phyloP scores from a whole-genome alignment of 2,888 invertebrate genomes.

The Balanococcus diminutus region DNA sequence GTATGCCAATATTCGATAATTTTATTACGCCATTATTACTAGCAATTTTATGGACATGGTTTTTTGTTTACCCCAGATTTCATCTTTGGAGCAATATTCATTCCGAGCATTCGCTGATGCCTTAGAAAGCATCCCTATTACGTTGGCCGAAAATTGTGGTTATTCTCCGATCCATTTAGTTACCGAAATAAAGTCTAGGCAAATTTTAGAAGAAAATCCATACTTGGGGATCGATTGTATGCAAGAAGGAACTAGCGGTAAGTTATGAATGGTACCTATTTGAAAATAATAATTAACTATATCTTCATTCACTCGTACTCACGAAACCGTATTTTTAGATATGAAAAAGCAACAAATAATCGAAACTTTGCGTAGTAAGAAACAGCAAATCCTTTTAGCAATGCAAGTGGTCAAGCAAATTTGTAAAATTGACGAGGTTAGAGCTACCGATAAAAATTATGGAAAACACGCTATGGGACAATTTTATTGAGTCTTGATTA shows the following conservation, averaged over 20 bases:
- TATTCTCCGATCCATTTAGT: conserved; percentile 90
- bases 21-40: not conserved
- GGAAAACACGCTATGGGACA: conserved; percentile 43
- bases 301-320: too few species aligned
- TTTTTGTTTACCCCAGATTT: conserved; percentile 62
- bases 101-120: conserved; percentile 96
- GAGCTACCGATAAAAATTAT: conserved; percentile 50
- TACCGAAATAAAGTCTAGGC: conserved; percentile 87
- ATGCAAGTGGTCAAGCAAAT: conserved; percentile 50
- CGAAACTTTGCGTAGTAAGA: conserved; percentile 47
- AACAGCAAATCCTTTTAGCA: conserved; percentile 50
- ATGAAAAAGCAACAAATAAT: conserved; percentile 53
- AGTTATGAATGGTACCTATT: conserved; percentile 47
- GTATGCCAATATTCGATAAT: not conserved
- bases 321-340: conserved; percentile 18
- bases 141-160: conserved; percentile 96
- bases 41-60: not conserved
- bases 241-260: conserved; percentile 71
- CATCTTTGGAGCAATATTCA: conserved; percentile 95
- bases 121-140: conserved; percentile 90
- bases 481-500: not conserved
- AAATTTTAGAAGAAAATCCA: conserved; percentile 82
- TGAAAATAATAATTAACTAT: not conserved
- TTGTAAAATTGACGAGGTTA: conserved; percentile 52
- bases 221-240: conserved; percentile 95